Base-by-base conservation (phyloP, 2,113 vertebrate species). In the Eulacestoma nigropectus region DNA sequence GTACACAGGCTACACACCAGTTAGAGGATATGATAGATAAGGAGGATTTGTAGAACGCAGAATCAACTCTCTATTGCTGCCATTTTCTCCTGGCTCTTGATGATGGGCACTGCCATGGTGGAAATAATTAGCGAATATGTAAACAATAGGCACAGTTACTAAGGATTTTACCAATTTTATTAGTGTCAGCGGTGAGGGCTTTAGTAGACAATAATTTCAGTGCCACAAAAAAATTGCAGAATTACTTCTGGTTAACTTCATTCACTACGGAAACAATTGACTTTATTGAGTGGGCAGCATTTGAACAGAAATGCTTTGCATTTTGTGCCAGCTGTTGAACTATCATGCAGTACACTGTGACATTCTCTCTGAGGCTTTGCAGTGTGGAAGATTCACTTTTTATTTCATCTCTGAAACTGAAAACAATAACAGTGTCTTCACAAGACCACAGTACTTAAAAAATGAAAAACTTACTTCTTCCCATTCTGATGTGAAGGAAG, bases 401-500 rank as follows among this genome's bases (percentile, higher is more conserved):
- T 72, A 68, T 26, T 65, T 90, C 6, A 10, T 39, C 56, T 85
- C 27, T 67, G 47, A 89, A 95, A 95, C 35, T n/a, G 46, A 78
- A 64, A 95, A 95, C 62, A 74, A 4, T 39, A 90, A 39, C 22
- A 85, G 70, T 14, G 9, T 59, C 72, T 78, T 87, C 49, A 53
- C 5, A 44, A 29, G 55, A 73, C 62, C 18, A 46, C 17, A 68
- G 22, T 19, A n/a, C 27, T 53, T 37, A 89, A 46, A 97, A 56
- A 89, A 81, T 19, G 44, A 91, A n/a, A 49, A 39, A 81, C 98
- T 98, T 98, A 99, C 99, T 98, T 99, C 99, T 96, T 99, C 99
- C 99, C 99, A 99, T 96, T 99, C 99, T 3, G 99, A 99, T 7
- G 99, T 99, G 97, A 99, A 99, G 73, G 99, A 99, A 14, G 99